Percentiles rank a stretch among this genome's conserved stretches.
Evolutionary conservation across 2,113 vertebrate species (phyloP).

Genomic region (Spilogale gracilis): DNA sequence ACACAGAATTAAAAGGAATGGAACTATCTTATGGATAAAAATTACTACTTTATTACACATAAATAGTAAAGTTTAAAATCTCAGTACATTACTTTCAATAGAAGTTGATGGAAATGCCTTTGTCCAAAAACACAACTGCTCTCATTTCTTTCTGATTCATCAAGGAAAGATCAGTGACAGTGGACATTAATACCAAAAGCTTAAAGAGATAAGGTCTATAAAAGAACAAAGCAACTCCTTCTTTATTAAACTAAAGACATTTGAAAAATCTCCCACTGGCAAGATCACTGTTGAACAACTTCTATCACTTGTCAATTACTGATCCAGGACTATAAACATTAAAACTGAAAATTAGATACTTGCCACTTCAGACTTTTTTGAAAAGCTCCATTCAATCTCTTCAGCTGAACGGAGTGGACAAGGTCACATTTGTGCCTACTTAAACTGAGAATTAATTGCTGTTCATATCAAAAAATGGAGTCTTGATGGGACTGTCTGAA

Average conservation of each 20-base stretch:
- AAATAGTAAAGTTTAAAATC: neutral
- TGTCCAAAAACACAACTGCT: constrained; percentile 34
- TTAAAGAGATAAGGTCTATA: constrained; percentile 43
- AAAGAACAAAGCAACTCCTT: constrained; percentile 56
- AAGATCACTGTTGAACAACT: constrained; percentile 55
- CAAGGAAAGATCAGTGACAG: constrained; percentile 40
- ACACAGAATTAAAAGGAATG: constrained; percentile 45
- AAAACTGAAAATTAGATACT: constrained; percentile 63
- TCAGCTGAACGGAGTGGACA: neutral
- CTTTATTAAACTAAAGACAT: constrained; percentile 51
- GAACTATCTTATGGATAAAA: constrained; percentile 31
- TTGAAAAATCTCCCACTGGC: constrained; percentile 69
- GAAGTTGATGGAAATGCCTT: neutral
- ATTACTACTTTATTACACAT: constrained; percentile 24
- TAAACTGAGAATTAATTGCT: constrained; percentile 64
- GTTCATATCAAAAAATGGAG: constrained; percentile 40
- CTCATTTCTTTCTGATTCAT: constrained; percentile 36
- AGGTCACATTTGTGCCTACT: constrained; percentile 57
- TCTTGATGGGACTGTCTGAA: constrained; percentile 3
- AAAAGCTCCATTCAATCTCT: constrained; percentile 52
- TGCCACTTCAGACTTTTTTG: constrained; percentile 37
- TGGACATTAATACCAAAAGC: constrained; percentile 43
- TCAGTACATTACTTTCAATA: neutral
- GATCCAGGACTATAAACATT: constrained; percentile 61
- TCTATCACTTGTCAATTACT: constrained; percentile 71